Conservation (phyloP, 2,888 invertebrate genomes). For the Harmothoe impar region DNA sequence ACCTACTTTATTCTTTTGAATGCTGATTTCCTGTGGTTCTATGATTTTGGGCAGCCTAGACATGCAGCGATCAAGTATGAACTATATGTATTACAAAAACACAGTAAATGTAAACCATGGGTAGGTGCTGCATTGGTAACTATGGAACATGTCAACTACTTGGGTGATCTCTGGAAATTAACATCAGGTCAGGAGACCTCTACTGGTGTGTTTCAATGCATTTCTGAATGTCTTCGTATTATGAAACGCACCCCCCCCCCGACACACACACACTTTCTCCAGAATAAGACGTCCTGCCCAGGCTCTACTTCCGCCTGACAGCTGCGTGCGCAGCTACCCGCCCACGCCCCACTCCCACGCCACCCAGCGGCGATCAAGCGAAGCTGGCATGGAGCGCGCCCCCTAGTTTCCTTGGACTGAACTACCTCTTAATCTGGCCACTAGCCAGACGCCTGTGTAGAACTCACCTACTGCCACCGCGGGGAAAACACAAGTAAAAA, state of each 20-base stretch:
- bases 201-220: too few species aligned
- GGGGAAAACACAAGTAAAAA: not conserved
- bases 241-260: not conserved
- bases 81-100: too few species aligned
- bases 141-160: too few species aligned
- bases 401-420: not conserved
- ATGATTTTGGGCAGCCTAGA: too few species aligned
- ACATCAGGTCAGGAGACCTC: too few species aligned
- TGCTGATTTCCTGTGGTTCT: too few species aligned
- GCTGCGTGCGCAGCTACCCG: not conserved
- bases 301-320: constrained; percentile 1
- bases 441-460: constrained; percentile 11
- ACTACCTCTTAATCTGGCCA: constrained; percentile 31
- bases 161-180: too few species aligned
- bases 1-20: too few species aligned
- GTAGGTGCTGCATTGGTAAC: too few species aligned
- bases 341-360: constrained; percentile 6
- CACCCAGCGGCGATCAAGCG: constrained; percentile 29
- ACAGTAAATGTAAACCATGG: too few species aligned
- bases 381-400: not conserved
- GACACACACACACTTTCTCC: not conserved
- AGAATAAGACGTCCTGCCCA: not conserved
- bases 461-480: not conserved
- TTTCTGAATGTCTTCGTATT: too few species aligned
- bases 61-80: too few species aligned